These are phyloP conservation scores for Drosophila pachea DNA, from an alignment of 1,140 invertebrate genomes.

Conservation along the genomic window DNA sequence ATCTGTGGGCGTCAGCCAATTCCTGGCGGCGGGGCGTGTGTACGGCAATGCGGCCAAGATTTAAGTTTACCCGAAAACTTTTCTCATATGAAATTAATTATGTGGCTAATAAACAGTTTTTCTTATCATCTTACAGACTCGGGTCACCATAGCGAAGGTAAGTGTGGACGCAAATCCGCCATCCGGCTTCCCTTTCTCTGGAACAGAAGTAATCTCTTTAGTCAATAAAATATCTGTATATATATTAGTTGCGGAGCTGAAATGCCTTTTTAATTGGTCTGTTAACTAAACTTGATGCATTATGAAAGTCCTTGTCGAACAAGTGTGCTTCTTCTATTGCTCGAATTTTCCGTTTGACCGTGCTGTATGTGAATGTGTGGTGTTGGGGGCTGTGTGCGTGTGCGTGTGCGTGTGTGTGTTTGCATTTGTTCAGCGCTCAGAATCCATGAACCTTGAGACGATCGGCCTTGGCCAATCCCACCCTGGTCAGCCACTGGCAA, in stretches of 20 bases:
- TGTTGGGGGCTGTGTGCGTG: not conserved
- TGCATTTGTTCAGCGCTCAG: conserved; percentile 80
- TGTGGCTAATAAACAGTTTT: conserved; percentile 38
- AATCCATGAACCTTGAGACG: conserved; percentile 97
- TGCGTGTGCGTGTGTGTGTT: conserved; percentile 2
- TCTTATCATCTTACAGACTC: conserved; percentile 48
- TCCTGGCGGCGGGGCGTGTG: conserved; percentile 1
- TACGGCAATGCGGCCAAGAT: not conserved
- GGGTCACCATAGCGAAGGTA: conserved; percentile 56
- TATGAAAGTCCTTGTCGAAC: not conserved
- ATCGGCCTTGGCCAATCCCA: conserved; percentile 92
- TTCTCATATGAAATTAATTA: conserved; percentile 12
- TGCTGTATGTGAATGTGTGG: no score
- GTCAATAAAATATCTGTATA: no score
- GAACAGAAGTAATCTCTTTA: no score
- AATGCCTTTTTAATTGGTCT: conserved; percentile 18
- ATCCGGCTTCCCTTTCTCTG: no score
- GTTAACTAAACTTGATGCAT: conserved; percentile 28
- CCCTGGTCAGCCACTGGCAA: conserved; percentile 94
- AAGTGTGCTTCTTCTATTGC: not conserved
- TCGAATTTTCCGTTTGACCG: no score
- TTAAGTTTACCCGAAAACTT: conserved; percentile 27
- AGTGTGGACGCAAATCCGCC: conserved; percentile 34
- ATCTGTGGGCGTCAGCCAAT: conserved; percentile 8
- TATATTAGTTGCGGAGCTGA: no score